Evolutionary conservation across 1,140 invertebrate genomes (phyloP).

Genomic region (Chironomus tepperi): DNA sequence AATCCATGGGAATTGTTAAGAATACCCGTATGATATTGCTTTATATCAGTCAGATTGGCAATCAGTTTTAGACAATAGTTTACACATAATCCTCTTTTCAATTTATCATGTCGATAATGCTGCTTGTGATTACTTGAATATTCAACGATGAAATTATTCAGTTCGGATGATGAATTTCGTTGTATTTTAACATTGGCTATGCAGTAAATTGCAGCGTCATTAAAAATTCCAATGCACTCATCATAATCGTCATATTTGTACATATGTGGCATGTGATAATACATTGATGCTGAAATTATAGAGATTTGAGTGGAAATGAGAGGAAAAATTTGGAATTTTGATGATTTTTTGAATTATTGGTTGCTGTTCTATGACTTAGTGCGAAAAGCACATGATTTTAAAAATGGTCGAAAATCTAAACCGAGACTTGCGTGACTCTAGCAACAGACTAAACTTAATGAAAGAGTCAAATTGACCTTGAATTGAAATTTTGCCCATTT

Average conservation of each 20-base stretch:
- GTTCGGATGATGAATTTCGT: neutral
- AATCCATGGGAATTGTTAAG: neutral
- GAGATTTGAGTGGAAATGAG: too few relatives aligned
- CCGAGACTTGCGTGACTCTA: too few relatives aligned
- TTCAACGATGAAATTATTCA: conserved; percentile 9
- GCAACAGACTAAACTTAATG: too few relatives aligned
- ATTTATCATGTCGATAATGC: conserved; percentile 44
- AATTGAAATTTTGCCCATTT: too few relatives aligned
- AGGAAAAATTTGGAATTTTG: too few relatives aligned
- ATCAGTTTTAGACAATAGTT: conserved; percentile 31
- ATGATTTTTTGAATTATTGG: too few relatives aligned
- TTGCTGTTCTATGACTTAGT: too few relatives aligned
- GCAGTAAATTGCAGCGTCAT: neutral
- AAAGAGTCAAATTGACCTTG: too few relatives aligned
- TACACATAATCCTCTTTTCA: conserved; percentile 44
- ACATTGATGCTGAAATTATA: neutral
- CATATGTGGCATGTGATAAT: neutral
- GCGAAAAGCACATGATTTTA: too few relatives aligned
- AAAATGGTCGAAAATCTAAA: too few relatives aligned
- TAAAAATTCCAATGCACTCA: neutral
- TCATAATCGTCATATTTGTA: neutral
- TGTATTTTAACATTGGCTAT: neutral
- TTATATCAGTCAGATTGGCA: neutral
- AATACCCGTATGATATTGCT: neutral
- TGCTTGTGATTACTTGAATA: conserved; percentile 41